These are phyloP conservation scores for Pelmatolapia mariae DNA, from an alignment of 2,113 vertebrate genomes.

Conservation along the genomic window DNA sequence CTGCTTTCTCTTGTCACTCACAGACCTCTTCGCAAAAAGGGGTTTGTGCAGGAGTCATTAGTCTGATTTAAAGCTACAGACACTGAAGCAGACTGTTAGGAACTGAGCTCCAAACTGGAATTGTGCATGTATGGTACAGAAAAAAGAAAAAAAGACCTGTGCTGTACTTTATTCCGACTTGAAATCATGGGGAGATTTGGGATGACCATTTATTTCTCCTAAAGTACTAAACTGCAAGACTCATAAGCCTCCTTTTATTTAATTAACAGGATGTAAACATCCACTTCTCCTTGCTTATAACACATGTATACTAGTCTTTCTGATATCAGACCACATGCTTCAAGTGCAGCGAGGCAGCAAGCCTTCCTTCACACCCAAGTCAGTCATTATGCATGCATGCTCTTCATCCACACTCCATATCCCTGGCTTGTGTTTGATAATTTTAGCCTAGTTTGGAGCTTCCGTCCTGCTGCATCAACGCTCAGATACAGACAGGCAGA, in stretches of 20 bases:
- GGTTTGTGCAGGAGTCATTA: neutral
- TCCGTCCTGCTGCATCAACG: neutral
- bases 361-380: neutral
- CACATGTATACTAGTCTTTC: neutral
- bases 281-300: neutral
- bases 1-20: neutral
- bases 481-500: neutral
- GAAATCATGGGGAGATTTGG: neutral
- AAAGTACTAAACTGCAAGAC: neutral
- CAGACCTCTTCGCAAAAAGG: neutral
- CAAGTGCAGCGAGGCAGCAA: neutral
- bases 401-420: neutral
- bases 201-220: neutral
- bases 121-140: neutral
- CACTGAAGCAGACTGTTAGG: neutral
- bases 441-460: neutral
- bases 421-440: neutral
- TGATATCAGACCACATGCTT: neutral
- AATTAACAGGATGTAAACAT: neutral
- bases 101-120: neutral
- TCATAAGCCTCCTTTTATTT: neutral
- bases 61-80: neutral
- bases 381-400: conserved; percentile 1
- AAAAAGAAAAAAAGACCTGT: neutral
- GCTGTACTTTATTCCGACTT: neutral